phyloP scores from a whole-genome alignment of 2,888 invertebrate genomes.

The Branchipolynoe longqiensis region DNA sequence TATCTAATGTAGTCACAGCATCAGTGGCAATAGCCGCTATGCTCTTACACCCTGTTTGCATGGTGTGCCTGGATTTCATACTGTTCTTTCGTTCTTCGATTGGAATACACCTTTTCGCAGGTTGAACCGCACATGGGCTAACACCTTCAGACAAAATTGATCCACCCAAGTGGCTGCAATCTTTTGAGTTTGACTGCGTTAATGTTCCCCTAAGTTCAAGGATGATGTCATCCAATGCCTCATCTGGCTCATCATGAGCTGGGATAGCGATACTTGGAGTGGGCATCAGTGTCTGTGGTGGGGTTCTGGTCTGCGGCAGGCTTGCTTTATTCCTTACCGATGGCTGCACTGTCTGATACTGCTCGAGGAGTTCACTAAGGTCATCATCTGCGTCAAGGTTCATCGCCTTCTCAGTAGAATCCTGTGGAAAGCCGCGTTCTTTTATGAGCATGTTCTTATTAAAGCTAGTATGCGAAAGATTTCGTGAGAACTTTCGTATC shows the following conservation, averaged over 20 bases:
- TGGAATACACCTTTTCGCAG: slow-evolving; percentile 12
- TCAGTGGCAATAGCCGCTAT: too few species aligned
- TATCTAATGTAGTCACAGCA: too few species aligned
- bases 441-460: not conserved
- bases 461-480: slow-evolving; percentile 10
- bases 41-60: too few species aligned
- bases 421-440: not conserved
- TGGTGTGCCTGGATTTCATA: too few species aligned
- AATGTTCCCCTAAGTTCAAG: slow-evolving; percentile 33
- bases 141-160: slow-evolving; percentile 10
- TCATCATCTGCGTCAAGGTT: not conserved
- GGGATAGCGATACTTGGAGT: not conserved
- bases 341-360: not conserved
- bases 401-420: slow-evolving; percentile 3
- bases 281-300: too few species aligned
- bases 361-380: not conserved
- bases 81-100: too few species aligned
- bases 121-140: slow-evolving; percentile 3
- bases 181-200: slow-evolving; percentile 2
- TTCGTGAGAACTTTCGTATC: not conserved
- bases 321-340: not conserved
- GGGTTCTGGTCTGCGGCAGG: not conserved
- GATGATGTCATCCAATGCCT: slow-evolving; percentile 53
- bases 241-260: slow-evolving; percentile 29
- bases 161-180: not conserved